phyloP scores from a whole-genome alignment of 2,888 invertebrate species.

The Alcis repandata region DNA sequence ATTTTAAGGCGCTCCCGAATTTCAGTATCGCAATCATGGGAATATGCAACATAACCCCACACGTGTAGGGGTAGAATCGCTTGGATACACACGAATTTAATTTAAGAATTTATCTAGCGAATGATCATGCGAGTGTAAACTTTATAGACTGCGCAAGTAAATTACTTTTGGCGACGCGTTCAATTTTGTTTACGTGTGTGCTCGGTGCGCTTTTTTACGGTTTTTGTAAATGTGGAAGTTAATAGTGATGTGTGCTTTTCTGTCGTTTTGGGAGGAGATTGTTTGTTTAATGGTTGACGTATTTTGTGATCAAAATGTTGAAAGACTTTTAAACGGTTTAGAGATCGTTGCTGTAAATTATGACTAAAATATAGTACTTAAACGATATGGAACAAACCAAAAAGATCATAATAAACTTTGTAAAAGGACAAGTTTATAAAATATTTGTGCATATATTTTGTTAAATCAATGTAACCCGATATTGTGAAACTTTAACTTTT shows the following conservation, averaged over 20 bases:
- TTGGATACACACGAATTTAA: constrained; percentile 67
- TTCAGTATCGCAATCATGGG: constrained; percentile 51
- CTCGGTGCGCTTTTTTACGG: constrained; percentile 57
- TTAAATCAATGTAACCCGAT: too few relatives aligned
- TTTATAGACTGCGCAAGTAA: constrained; percentile 78
- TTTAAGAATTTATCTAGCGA: constrained; percentile 83
- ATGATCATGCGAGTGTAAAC: constrained; percentile 82
- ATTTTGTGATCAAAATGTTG: constrained; percentile 41
- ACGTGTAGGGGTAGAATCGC: constrained; percentile 56
- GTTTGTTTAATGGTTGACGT: constrained; percentile 37
- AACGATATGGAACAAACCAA: too few relatives aligned
- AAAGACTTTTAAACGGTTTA: neutral
- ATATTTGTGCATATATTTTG: neutral
- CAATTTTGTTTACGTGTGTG: constrained; percentile 50
- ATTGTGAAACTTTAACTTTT: too few relatives aligned
- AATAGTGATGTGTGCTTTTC: constrained; percentile 54
- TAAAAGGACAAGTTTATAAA: neutral
- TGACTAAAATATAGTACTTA: too few relatives aligned
- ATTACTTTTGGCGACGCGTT: constrained; percentile 67
- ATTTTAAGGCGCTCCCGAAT: constrained; percentile 76
- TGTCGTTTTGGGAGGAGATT: constrained; percentile 27
- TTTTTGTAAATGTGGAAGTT: constrained; percentile 36
- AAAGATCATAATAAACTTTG: neutral
- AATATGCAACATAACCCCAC: constrained; percentile 55
- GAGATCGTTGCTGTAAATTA: neutral